Evolutionary conservation across 2,113 vertebrate genomes (phyloP).

Genomic region (Sinocyclocheilus maitianheensis): DNA sequence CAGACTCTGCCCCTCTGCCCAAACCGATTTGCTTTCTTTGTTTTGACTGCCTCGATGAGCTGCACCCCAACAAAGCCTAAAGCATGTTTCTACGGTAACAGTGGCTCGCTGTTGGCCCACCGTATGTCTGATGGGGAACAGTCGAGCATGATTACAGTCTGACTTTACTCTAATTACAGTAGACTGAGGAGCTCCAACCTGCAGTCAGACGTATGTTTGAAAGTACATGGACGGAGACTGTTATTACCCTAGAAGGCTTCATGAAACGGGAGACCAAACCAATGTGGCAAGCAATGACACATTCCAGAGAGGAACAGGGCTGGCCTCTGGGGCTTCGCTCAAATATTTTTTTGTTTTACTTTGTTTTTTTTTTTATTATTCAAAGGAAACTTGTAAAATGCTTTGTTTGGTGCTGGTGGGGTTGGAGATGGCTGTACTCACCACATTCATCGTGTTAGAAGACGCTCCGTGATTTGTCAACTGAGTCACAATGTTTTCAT

Average conservation of each 20-base stretch:
- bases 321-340: background rate
- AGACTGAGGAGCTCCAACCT: constrained; percentile 36
- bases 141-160: constrained; percentile 58
- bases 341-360: constrained; percentile 19
- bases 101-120: background rate
- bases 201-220: constrained; percentile 43
- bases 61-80: constrained; percentile 36
- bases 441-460: constrained; percentile 94
- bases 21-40: background rate
- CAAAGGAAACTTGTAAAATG: background rate
- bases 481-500: constrained; percentile 96
- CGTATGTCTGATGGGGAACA: constrained; percentile 29
- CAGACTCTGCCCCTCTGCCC: constrained; percentile 29
- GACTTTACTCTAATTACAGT: constrained; percentile 58
- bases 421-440: constrained; percentile 71
- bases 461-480: constrained; percentile 94
- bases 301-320: background rate
- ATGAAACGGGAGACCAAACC: constrained; percentile 22
- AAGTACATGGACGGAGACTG: constrained; percentile 29
- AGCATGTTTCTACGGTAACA: constrained; percentile 41
- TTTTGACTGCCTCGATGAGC: background rate
- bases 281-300: constrained; percentile 4
- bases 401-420: background rate
- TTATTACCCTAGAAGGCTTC: constrained; percentile 50
- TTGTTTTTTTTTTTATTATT: constrained; percentile 15